phyloP scores from a whole-genome alignment of 2,113 vertebrate genomes.

The Carassius gibelio region DNA sequence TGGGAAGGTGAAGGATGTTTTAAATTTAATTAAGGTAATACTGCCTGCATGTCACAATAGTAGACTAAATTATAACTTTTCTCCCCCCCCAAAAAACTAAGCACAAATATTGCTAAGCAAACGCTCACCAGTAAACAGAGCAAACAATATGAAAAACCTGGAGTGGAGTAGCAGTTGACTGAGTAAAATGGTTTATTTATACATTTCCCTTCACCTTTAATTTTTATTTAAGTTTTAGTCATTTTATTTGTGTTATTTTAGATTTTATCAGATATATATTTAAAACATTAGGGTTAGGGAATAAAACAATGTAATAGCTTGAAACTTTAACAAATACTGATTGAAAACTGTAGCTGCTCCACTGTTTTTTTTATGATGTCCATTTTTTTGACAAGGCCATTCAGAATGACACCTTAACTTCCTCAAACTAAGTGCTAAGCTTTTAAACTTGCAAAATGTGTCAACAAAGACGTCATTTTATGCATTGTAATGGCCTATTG shows the following conservation, averaged over 20 bases:
- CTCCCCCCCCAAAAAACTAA: not conserved
- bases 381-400: not conserved
- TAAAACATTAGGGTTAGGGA: too few species aligned
- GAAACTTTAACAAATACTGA: not conserved
- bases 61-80: too few species aligned
- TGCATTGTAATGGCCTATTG: not conserved
- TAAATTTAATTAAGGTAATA: not conserved
- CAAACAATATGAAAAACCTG: not conserved
- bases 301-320: too few species aligned
- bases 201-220: not conserved
- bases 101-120: not conserved
- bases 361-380: not conserved
- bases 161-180: not conserved
- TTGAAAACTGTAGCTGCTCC: not conserved
- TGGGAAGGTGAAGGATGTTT: not conserved
- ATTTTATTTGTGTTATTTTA: not conserved
- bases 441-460: not conserved
- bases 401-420: not conserved
- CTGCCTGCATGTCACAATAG: not conserved
- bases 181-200: not conserved
- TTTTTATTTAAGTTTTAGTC: not conserved
- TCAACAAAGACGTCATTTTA: not conserved
- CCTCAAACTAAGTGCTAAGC: not conserved
- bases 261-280: too few species aligned
- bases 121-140: not conserved